phyloP scores from a whole-genome alignment of 2,797 vertebrate genomes.

The Acomys russatus region DNA sequence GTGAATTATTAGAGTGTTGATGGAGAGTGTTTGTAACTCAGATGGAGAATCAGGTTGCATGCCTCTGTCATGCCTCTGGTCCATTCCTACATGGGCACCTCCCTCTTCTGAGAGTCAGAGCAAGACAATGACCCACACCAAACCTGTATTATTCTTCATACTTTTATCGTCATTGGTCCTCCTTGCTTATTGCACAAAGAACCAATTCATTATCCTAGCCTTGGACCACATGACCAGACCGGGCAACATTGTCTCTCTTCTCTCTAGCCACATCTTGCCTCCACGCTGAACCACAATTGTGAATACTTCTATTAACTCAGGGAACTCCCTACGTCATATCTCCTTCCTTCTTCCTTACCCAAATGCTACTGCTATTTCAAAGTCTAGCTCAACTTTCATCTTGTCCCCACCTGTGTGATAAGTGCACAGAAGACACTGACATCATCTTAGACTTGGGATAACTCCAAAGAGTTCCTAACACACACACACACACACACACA shows the following conservation, averaged over 20 bases:
- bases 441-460: too few species aligned
- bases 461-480: neutral
- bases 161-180: neutral
- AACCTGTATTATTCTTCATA: neutral
- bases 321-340: rapidly evolving
- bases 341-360: neutral
- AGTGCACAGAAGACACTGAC: neutral
- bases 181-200: neutral
- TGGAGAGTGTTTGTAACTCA: neutral
- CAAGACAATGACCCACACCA: neutral
- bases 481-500: neutral
- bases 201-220: neutral
- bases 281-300: neutral
- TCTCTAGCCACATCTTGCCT: neutral
- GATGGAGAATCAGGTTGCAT: neutral
- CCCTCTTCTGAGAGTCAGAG: neutral
- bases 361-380: conserved; percentile 32
- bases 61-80: neutral
- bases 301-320: neutral
- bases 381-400: conserved; percentile 5
- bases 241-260: neutral
- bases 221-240: neutral
- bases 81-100: neutral
- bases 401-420: neutral
- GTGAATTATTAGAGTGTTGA: neutral